Evolutionary conservation across 2,888 invertebrate genomes (phyloP).

Genomic region (Dicyrtomina minuta): DNA sequence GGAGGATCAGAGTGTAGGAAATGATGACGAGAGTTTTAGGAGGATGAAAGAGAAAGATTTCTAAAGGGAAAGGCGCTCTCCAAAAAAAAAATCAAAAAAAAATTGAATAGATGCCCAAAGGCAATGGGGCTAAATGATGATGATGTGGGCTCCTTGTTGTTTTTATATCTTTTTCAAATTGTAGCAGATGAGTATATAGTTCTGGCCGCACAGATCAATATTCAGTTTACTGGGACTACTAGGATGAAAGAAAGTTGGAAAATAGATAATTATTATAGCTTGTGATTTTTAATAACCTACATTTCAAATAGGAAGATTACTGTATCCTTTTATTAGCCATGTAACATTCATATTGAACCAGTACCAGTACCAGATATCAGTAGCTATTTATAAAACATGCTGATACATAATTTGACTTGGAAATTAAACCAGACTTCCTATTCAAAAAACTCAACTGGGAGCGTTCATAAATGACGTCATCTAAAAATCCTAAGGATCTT

Average conservation of each 20-base stretch:
- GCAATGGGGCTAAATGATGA: no score
- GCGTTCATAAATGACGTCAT: no score
- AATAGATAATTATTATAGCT: not conserved
- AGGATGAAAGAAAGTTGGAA: not conserved
- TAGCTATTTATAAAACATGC: no score
- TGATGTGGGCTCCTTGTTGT: constrained; percentile 30
- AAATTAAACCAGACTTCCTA: no score
- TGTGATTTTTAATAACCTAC: not conserved
- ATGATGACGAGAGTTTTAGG: not conserved
- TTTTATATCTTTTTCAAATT: constrained; percentile 35
- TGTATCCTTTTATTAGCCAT: not conserved
- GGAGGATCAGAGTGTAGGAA: no score
- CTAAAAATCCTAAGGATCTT: no score
- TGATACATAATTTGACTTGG: no score
- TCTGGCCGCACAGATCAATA: constrained; percentile 32
- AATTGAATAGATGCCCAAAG: constrained; percentile 28
- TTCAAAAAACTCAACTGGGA: no score
- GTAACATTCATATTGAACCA: not conserved
- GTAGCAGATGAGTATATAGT: not conserved
- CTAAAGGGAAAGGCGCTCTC: not conserved
- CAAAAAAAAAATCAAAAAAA: constrained; percentile 6
- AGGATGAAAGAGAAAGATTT: not conserved
- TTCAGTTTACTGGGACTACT: constrained; percentile 14
- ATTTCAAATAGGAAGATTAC: not conserved
- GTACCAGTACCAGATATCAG: not conserved